A percentile compares a stretch with the other conserved stretches of the same genome.
phyloP scores from a whole-genome alignment of 1,140 invertebrate genomes.

The Penaeus vannamei region DNA sequence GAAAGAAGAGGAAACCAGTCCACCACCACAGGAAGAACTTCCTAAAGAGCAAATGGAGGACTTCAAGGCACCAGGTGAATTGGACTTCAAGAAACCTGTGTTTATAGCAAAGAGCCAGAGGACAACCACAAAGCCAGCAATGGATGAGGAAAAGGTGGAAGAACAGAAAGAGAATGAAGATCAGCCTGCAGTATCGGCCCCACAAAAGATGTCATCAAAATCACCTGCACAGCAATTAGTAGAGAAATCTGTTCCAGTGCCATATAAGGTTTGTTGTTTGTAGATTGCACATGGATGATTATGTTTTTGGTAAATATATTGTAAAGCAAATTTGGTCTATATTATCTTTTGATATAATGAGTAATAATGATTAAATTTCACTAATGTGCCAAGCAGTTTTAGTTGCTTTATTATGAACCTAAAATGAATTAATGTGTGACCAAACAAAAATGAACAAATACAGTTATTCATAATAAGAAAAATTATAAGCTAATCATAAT shows the following conservation, averaged over 20 bases:
- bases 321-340: background rate
- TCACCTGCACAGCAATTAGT: slow-evolving; percentile 29
- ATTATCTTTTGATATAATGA: background rate
- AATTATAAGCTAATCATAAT: too few species aligned
- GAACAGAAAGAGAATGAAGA: too few species aligned
- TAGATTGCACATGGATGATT: too few species aligned
- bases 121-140: background rate
- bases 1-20: too few species aligned
- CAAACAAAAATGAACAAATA: too few species aligned
- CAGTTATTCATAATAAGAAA: too few species aligned
- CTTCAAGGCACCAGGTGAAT: background rate
- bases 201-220: background rate
- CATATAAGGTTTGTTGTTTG: slow-evolving; percentile 45
- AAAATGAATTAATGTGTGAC: too few species aligned
- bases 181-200: too few species aligned
- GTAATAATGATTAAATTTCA: too few species aligned
- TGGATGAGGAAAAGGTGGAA: background rate
- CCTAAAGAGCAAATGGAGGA: background rate
- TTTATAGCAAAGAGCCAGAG: slow-evolving; percentile 32
- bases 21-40: too few species aligned
- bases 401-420: too few species aligned
- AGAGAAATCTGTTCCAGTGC: slow-evolving; percentile 42
- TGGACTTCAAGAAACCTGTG: slow-evolving; percentile 32
- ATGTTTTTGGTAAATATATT: background rate
- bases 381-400: too few species aligned